Base-by-base conservation (phyloP, 1,140 invertebrate genomes). In the Berghia stephanieae region DNA sequence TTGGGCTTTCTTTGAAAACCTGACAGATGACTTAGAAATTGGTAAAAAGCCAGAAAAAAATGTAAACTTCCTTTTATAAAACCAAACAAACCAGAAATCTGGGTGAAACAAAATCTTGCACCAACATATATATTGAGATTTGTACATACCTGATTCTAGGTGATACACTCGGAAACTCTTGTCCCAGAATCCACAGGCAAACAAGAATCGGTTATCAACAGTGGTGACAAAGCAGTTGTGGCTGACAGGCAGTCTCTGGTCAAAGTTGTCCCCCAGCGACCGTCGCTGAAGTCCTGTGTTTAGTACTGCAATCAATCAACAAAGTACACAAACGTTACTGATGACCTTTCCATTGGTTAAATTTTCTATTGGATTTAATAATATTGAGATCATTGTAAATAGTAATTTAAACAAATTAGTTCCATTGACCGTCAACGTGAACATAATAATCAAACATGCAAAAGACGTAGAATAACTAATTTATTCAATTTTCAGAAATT, bases 121-220 rank as follows among this genome's bases (percentile, higher is more conserved):
- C 10, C n/a, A 49, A 34, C n/a, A n/a, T n/a, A n/a, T n/a, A n/a
- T n/a, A n/a, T n/a, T n/a, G 21, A 24, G n/a, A 44, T 46, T 10
- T 43, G 18, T 24, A 79, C 83, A 84, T 90, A 96, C 96, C 95
- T 82, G 96, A 96, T 88, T 99, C 98, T 0, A 97, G 96, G 55
- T 95, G 96, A 90, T 99, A 99, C 2, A 99, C 95, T 36, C 98
- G 91, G 90, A 99, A 99, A 90, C 96, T 98, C 89, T 99, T 99
- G 89, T 99, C 98, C 95, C 98, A 99, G 90, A 99, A 99, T 55
- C 98, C 98, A 90, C 96, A 97, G n/a, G 98, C 97, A 78, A 99
- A 95, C 71, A 99, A 92, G 89, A 98, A 99, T 78, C 95, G 92
- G 82, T 96, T 97, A 88, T 99, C 98, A 3, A 98, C 96, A 0